Evolutionary conservation across 2,113 vertebrate species (phyloP).

Genomic region (Neolamprologus longior): DNA sequence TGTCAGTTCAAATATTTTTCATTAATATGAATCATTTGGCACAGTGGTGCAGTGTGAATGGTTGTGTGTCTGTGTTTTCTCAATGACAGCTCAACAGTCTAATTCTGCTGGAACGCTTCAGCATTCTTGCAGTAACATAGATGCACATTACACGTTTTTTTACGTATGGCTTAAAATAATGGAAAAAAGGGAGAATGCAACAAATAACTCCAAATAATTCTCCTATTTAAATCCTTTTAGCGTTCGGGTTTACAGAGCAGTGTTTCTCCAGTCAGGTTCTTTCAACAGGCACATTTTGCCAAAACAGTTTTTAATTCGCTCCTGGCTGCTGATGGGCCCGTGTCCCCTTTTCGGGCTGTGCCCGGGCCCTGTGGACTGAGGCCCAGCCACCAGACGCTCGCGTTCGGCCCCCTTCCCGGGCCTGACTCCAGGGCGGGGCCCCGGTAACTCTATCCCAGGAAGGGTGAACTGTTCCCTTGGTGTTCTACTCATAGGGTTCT

Average conservation of each 20-base stretch:
- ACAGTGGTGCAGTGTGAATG: not conserved
- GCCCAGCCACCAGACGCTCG: not conserved
- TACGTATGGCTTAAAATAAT: rapidly evolving
- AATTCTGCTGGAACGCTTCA: not conserved
- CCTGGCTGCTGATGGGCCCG: not conserved
- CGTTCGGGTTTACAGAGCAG: not conserved
- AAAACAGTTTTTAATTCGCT: not conserved
- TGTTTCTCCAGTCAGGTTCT: not conserved
- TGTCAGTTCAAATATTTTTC: not conserved
- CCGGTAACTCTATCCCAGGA: not conserved
- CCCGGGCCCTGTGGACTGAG: not conserved
- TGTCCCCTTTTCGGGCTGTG: not conserved
- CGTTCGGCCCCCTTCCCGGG: not conserved
- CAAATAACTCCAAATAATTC: not conserved
- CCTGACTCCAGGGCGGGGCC: not conserved
- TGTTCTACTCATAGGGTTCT: not conserved
- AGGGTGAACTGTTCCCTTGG: not conserved
- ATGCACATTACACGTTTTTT: not conserved
- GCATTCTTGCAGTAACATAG: rapidly evolving
- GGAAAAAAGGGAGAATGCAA: not conserved
- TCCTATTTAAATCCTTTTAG: not conserved
- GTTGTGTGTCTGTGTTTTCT: not conserved
- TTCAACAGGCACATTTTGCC: not conserved
- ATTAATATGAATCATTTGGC: not conserved
- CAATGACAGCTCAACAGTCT: not conserved